Evolutionary conservation across 1,140 invertebrate species (phyloP), one percentile per base, ranked within the genome.

Genomic region (Wiebesia pumilae): DNA sequence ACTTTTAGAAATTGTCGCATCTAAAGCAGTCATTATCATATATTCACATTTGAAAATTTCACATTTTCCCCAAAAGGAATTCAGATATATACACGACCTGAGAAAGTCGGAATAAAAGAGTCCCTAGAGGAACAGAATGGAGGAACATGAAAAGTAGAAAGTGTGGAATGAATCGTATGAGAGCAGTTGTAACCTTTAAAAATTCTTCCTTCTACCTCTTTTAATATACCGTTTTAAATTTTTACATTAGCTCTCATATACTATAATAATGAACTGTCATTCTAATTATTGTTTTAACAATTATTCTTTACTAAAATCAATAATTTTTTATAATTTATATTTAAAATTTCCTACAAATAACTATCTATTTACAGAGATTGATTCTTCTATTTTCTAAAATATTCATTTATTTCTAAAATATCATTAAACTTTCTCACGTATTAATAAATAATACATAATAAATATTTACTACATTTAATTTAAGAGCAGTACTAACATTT

Each of bases 101-200:
- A 38, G 58, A 69, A 65, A 79, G 21, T 30, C 58, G 51, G 40
- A 35, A 71, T 85, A 85, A 73, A 85, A 81, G 78, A 81, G 78
- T 85, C 84, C 51, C 71, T 54, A 10, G 77, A 87, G 79, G 47
- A 78, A 51, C 65, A 38, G 65, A 82, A 83, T 54, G 67, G 71
- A 87, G 67, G 54, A 81, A 67, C 77, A 43, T 62, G 77, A 79
- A 54, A 69, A 85, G 65, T 81, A 75, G 84, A 85, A 85, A 85
- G 33, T 58, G 84, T 51, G 33, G 69, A 81, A 85, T 33, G 67
- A 85, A 51, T 78, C 84, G 21, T 67, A 47, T 65, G 75, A 73
- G 47, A 58, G 35, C 21, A 62, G 67, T 16, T 62, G 67, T 80
- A 85, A 33, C 67, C 78, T 79, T 84, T 78, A 73, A 84, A 84